Conservation (phyloP, 2,113 vertebrate species). For the Syngnathus scovelli region DNA sequence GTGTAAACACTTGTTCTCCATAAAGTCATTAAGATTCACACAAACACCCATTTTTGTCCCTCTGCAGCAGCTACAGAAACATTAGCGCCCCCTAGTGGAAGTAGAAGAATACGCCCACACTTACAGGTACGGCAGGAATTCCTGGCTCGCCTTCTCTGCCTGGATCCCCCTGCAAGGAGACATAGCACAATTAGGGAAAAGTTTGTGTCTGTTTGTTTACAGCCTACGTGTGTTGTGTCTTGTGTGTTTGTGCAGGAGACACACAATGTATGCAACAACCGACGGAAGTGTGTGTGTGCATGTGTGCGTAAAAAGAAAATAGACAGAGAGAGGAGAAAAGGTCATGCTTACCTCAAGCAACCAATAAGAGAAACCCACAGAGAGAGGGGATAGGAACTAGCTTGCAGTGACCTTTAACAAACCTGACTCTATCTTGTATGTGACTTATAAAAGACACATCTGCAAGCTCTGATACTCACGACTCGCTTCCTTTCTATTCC, state of each 20-base stretch:
- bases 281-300: conserved; percentile 27
- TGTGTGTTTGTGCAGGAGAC: neutral
- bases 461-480: conserved; percentile 26
- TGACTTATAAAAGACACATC: conserved; percentile 28
- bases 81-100: conserved; percentile 41
- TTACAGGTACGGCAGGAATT: conserved; percentile 54
- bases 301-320: neutral
- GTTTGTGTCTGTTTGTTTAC: conserved; percentile 30
- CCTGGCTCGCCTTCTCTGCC: conserved; percentile 62
- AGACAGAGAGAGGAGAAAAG: conserved; percentile 35
- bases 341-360: conserved; percentile 60
- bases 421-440: conserved; percentile 43
- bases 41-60: conserved; percentile 3
- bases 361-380: conserved; percentile 54
- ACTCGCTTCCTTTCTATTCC: conserved; percentile 9
- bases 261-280: neutral
- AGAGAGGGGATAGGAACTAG: conserved; percentile 42
- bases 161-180: conserved; percentile 64
- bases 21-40: conserved; percentile 11
- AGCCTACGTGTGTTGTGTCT: conserved; percentile 2
- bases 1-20: conserved; percentile 14
- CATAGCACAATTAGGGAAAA: conserved; percentile 32
- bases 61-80: neutral
- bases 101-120: conserved; percentile 16
- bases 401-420: conserved; percentile 59